Evolutionary conservation across 1,140 invertebrate genomes (phyloP), one percentile per base, ranked within the genome.

Genomic region (Sinella curviseta): DNA sequence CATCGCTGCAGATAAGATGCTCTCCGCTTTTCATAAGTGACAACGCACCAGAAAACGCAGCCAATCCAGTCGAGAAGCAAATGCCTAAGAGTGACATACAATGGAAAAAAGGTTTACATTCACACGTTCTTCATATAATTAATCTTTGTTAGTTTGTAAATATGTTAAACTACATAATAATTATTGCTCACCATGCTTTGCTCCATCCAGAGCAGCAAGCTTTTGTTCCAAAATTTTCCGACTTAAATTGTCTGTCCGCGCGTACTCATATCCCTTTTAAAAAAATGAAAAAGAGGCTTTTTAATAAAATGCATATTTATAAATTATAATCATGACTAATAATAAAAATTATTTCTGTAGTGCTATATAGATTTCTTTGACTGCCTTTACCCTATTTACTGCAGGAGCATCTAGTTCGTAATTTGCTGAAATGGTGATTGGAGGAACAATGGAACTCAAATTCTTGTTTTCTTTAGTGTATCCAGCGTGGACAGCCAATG

Each of bases 181-280:
- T 48, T 48, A 74, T n/a, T n/a, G n/a, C n/a, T 83, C 85, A 90
- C 90, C 95, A 88, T 97, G 90, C 87, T 97, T 95, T 1, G 91
- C 97, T 84, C 92, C 91, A 85, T 99, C 98, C 26, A 99, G 85
- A 1, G 94, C 90, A 31, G 97, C 97, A 26, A 99, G 85, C 84
- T 94, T 97, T 81, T 92, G 89, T 88, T 99, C 96, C 70, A 99
- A 88, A 60, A 93, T 92, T 83, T 94, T 92, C 84, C 98, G 89
- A 0, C 95, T 96, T 48, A 97, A 97, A 89, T 99, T 99, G 24
- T 96, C 97, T 87, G 94, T 94, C 86, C 98, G 89, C 0, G 94
- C 92, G 88, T 99, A 99, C 81, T 97, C 95, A 87, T 90, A 99
- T 30, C 92, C 92, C 94, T 97, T 85, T 80, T 88, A 87, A 81